phyloP scores from a whole-genome alignment of 2,797 vertebrate species.

The Esox masquinongy region DNA sequence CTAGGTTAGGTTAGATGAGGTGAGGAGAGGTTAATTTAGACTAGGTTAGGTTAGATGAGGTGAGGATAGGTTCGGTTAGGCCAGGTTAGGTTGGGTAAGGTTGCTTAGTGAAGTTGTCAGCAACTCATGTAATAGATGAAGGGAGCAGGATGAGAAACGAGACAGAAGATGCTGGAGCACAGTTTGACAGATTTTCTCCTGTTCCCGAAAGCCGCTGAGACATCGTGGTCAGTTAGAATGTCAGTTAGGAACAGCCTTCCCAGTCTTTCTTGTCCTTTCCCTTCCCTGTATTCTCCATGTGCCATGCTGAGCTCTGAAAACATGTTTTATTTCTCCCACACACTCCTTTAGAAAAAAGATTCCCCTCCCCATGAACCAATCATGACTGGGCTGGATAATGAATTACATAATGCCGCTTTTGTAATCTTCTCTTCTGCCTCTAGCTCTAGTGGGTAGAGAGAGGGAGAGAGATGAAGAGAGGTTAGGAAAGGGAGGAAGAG shows the following conservation, averaged over 20 bases:
- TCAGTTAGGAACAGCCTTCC: conserved; percentile 7
- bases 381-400: conserved; percentile 31
- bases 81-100: background rate
- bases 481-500: conserved; percentile 10
- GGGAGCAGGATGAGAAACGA: background rate
- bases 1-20: too few relatives aligned
- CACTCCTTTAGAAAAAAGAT: conserved; percentile 5
- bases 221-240: background rate
- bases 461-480: conserved; percentile 4
- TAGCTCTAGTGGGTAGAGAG: background rate
- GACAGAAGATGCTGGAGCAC: background rate
- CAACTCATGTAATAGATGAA: background rate
- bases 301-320: conserved; percentile 17
- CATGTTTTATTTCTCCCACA: conserved; percentile 1
- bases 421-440: conserved; percentile 38
- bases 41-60: too few relatives aligned
- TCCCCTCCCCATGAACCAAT: conserved; percentile 25
- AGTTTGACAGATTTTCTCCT: background rate
- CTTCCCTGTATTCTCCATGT: conserved; percentile 4
- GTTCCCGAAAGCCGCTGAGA: conserved; percentile 21
- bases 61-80: background rate
- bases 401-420: conserved; percentile 43
- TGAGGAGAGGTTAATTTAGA: background rate
- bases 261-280: background rate
- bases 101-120: conserved; percentile 32